These are phyloP conservation scores for Dasyornis broadbenti DNA, from an alignment of 2,113 vertebrate genomes.

Conservation along the genomic window DNA sequence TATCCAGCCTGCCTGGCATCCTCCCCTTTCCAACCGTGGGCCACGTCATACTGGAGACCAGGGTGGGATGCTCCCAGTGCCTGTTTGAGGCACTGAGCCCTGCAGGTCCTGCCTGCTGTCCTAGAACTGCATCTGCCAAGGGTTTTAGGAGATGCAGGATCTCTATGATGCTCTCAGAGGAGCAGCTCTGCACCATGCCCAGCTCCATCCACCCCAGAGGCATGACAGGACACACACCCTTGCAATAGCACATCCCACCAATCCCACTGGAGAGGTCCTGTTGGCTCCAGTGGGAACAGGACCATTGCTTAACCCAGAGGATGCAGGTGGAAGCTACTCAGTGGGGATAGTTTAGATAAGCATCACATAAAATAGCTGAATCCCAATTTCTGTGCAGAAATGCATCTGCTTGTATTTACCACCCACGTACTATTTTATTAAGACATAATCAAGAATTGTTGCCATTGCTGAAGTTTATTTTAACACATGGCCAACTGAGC, in stretches of 20 bases:
- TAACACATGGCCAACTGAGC: conserved; percentile 69
- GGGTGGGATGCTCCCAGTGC: background rate
- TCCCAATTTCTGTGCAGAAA: background rate
- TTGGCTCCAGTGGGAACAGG: background rate
- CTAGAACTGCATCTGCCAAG: background rate
- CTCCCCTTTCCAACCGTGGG: background rate
- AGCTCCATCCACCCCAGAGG: rapidly evolving
- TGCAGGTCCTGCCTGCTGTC: background rate
- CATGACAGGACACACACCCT: background rate
- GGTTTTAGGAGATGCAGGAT: background rate
- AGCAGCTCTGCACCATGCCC: background rate
- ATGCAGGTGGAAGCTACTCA: background rate
- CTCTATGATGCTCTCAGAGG: background rate
- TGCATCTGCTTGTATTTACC: conserved; percentile 45
- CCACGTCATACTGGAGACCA: rapidly evolving
- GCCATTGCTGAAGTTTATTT: conserved; percentile 69
- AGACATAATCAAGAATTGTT: conserved; percentile 66
- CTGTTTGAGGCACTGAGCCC: background rate
- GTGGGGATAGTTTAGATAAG: background rate
- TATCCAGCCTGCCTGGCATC: background rate
- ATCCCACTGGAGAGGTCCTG: background rate
- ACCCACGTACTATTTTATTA: conserved; percentile 73
- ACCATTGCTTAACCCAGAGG: background rate
- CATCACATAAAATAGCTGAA: background rate
- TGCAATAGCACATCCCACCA: rapidly evolving